Conservation (phyloP, 1,140 invertebrate species). For the Mizuhopecten yessoensis region DNA sequence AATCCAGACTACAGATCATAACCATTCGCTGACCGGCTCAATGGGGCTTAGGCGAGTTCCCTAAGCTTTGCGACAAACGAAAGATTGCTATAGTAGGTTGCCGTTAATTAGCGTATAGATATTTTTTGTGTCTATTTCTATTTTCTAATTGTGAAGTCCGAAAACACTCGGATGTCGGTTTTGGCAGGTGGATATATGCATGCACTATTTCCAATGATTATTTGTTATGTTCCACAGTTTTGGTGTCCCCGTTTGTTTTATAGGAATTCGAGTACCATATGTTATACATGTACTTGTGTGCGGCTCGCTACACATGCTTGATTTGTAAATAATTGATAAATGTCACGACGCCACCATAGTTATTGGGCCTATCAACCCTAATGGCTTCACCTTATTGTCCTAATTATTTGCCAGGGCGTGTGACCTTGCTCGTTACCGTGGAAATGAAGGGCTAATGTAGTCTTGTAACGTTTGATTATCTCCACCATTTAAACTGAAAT, state of each 20-base stretch:
- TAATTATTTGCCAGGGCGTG: too few species aligned
- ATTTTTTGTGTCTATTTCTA: neutral
- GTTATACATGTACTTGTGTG: too few species aligned
- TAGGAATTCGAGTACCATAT: neutral
- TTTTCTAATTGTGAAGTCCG: neutral
- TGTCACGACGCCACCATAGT: neutral
- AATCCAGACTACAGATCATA: neutral
- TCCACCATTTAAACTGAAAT: too few species aligned
- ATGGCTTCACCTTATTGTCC: too few species aligned
- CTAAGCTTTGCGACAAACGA: neutral
- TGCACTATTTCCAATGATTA: neutral
- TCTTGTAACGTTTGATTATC: too few species aligned
- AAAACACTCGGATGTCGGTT: neutral
- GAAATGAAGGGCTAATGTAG: neutral
- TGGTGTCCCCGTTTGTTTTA: too few species aligned
- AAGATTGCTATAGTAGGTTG: too few species aligned
- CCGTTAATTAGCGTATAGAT: too few species aligned
- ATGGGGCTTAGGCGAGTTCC: too few species aligned
- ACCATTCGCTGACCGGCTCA: too few species aligned
- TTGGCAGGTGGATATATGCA: too few species aligned
- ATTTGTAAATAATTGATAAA: neutral
- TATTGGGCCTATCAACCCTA: neutral
- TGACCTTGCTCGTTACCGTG: neutral
- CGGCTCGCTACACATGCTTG: neutral
- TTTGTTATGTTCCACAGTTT: too few species aligned